phyloP scores from a whole-genome alignment of 2,113 vertebrate genomes.

The Phrynocephalus versicolor region DNA sequence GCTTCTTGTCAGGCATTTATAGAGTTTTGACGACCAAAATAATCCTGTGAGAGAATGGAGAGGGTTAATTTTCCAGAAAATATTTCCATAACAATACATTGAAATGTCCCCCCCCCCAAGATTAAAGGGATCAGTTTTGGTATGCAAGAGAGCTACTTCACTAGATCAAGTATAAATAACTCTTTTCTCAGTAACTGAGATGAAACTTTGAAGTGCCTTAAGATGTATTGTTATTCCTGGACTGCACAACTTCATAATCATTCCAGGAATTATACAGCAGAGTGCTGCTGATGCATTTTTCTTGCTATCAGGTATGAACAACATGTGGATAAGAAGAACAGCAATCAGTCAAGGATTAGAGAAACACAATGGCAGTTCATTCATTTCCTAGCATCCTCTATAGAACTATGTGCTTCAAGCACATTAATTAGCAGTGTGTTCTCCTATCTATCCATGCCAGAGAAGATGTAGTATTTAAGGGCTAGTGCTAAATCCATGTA shows the following conservation, averaged over 20 bases:
- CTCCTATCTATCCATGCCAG: not conserved
- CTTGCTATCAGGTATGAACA: slow-evolving; percentile 20
- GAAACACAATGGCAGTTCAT: not conserved
- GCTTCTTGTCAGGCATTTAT: not conserved
- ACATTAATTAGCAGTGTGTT: slow-evolving; percentile 1
- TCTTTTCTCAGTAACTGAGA: slow-evolving; percentile 16
- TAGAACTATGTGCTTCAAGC: not conserved
- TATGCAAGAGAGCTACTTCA: not conserved
- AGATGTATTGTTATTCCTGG: slow-evolving; percentile 30
- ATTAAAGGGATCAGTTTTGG: slow-evolving; percentile 11
- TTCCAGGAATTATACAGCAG: slow-evolving; percentile 20
- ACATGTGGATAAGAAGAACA: not conserved
- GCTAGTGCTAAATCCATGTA: not conserved
- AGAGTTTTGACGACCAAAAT: not conserved
- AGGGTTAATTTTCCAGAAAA: not conserved
- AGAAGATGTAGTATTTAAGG: not conserved
- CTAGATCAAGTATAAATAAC: not conserved
- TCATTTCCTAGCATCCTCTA: not conserved
- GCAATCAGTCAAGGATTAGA: slow-evolving; percentile 27
- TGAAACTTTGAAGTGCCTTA: slow-evolving; percentile 23
- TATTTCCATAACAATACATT: not conserved
- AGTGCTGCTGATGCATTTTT: slow-evolving; percentile 10
- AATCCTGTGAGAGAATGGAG: not conserved
- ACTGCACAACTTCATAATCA: slow-evolving; percentile 10
- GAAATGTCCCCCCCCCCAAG: not conserved